Evolutionary conservation across 2,797 vertebrate species (phyloP).

Genomic region (Myotis daubentonii): DNA sequence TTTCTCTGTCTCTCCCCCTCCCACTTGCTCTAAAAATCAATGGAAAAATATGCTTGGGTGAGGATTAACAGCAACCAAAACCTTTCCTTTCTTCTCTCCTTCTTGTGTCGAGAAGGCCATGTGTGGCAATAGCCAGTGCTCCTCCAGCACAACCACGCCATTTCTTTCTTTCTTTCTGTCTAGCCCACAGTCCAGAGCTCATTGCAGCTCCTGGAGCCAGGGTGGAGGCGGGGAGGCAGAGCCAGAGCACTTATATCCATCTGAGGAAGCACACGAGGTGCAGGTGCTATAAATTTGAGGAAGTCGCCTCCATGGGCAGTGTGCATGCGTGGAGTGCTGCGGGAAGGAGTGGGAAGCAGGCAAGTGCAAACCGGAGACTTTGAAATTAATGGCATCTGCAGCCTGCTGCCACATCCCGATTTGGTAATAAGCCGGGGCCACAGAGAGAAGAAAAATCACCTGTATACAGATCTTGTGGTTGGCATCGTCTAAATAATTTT

Average conservation of each 20-base stretch:
- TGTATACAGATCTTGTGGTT: not conserved
- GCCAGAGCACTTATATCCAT: not conserved
- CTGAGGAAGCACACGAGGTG: not conserved
- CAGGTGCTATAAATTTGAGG: slow-evolving; percentile 34
- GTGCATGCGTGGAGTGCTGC: not conserved
- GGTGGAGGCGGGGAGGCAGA: not conserved
- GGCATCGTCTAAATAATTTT: slow-evolving; percentile 77
- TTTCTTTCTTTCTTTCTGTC: not conserved
- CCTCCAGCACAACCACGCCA: rapidly evolving
- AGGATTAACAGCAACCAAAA: too few relatives aligned
- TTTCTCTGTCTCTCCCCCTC: too few relatives aligned
- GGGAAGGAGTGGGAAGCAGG: not conserved
- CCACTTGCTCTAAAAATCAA: too few relatives aligned
- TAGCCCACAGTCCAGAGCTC: not conserved
- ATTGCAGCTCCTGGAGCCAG: not conserved
- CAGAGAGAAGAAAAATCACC: slow-evolving; percentile 71
- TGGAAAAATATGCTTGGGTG: too few relatives aligned
- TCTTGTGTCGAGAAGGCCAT: not conserved
- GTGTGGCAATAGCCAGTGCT: rapidly evolving
- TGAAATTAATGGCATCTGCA: slow-evolving; percentile 76
- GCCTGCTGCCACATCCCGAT: slow-evolving; percentile 41
- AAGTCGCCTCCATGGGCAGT: not conserved
- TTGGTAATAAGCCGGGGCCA: slow-evolving; percentile 14
- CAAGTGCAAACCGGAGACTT: slow-evolving; percentile 19
- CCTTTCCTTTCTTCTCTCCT: not conserved